phyloP scores from a whole-genome alignment of 2,888 invertebrate genomes.

The Folsomia manolachei region DNA sequence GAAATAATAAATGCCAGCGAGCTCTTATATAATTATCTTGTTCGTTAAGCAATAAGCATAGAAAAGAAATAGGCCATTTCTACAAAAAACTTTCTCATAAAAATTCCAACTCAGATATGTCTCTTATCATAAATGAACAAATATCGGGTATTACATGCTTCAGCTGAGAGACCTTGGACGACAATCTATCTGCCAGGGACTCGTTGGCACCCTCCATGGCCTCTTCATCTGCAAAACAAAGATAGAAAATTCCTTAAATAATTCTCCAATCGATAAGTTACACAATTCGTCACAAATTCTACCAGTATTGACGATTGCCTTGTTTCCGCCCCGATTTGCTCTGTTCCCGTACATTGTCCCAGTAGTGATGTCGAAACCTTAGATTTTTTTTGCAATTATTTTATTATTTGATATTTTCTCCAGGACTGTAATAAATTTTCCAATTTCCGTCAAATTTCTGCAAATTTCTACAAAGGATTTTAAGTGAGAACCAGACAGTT shows the following conservation, averaged over 20 bases:
- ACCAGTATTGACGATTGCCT: neutral
- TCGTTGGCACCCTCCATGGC: constrained; percentile 45
- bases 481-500: too few relatives aligned
- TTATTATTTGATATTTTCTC: too few relatives aligned
- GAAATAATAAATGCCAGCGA: too few relatives aligned
- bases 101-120: too few relatives aligned
- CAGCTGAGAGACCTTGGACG: constrained; percentile 47
- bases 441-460: too few relatives aligned
- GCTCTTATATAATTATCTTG: neutral
- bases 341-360: neutral
- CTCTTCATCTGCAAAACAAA: constrained; percentile 49
- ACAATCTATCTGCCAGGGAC: constrained; percentile 46
- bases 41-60: neutral
- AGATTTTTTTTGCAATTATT: too few relatives aligned
- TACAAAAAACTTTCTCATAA: neutral
- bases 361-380: too few relatives aligned
- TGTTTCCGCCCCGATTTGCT: neutral
- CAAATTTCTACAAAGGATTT: too few relatives aligned
- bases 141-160: constrained; percentile 42
- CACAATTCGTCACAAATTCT: too few relatives aligned
- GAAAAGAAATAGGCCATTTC: neutral
- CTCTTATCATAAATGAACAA: neutral
- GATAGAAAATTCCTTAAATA: too few relatives aligned
- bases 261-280: too few relatives aligned
- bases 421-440: too few relatives aligned